Evolutionary conservation across 1,140 invertebrate species (phyloP).

Genomic region (Trichonephila inaurata): DNA sequence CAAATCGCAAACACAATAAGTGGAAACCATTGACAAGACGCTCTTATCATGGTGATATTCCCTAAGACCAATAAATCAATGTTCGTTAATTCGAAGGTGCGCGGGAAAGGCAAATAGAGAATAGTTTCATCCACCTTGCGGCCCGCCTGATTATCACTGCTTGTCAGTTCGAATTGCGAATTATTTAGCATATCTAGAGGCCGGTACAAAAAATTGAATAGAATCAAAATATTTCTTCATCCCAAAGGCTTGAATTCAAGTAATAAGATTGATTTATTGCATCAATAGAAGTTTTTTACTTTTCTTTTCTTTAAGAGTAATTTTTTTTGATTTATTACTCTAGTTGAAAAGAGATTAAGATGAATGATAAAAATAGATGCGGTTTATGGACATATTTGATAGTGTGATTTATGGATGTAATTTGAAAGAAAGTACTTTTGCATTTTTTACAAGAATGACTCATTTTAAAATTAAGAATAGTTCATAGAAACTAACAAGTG

Average conservation of each 20-base stretch:
- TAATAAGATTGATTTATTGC: neutral
- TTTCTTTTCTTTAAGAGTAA: neutral
- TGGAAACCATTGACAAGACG: constrained; percentile 5
- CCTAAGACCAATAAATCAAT: neutral
- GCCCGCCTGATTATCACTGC: neutral
- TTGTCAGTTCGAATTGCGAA: neutral
- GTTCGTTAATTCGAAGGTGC: neutral
- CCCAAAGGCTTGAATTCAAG: neutral
- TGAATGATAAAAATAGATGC: neutral
- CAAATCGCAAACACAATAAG: neutral
- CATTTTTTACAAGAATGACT: too few species aligned
- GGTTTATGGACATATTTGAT: too few species aligned
- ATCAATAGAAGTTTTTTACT: neutral
- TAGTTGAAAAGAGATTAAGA: neutral
- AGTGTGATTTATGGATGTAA: neutral
- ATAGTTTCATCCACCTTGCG: neutral
- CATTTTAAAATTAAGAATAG: too few species aligned
- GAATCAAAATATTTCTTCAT: neutral
- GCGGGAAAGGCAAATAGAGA: neutral
- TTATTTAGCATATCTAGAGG: neutral
- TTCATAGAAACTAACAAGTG: too few species aligned
- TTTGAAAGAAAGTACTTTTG: neutral
- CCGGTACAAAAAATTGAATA: neutral
- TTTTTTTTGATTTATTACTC: neutral
- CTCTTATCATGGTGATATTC: neutral